Evolutionary conservation across 2,113 vertebrate species (phyloP).

Genomic region (Corynorhinus townsendii): DNA sequence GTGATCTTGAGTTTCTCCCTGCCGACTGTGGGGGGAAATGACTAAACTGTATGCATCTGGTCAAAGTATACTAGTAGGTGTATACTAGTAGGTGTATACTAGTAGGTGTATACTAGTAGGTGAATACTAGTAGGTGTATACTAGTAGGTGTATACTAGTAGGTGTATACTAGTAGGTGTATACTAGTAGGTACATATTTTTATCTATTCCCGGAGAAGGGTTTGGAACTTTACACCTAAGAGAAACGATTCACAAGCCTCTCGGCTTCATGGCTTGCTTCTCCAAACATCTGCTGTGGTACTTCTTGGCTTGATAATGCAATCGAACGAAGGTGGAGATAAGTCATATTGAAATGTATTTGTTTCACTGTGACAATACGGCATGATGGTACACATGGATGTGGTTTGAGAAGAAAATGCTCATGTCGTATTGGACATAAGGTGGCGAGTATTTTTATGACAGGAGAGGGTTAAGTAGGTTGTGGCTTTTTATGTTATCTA

Average conservation of each 20-base stretch:
- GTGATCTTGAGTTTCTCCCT: not conserved
- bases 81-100: not conserved
- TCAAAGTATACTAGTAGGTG: not conserved
- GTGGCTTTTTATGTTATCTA: slow-evolving; percentile 63
- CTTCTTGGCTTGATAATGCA: not conserved
- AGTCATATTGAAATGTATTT: not conserved
- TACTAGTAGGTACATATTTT: no score
- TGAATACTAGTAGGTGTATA: no score
- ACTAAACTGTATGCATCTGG: not conserved
- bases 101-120: not conserved
- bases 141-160: not conserved
- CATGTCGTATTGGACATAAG: slow-evolving; percentile 47
- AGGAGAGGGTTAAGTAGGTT: slow-evolving; percentile 49
- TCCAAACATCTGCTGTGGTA: slow-evolving; percentile 21
- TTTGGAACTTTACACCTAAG: not conserved
- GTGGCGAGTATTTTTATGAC: slow-evolving; percentile 45
- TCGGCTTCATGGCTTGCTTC: not conserved
- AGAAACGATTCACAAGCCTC: slow-evolving; percentile 8
- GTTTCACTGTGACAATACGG: slow-evolving; percentile 35
- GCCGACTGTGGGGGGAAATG: not conserved
- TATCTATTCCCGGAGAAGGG: not conserved
- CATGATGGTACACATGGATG: not conserved
- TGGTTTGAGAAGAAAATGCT: slow-evolving; percentile 52
- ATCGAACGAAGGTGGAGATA: not conserved
- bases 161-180: not conserved